Percentiles rank a stretch among this genome's conserved stretches.
Conservation (phyloP, 1,140 invertebrate genomes). For the Halictus rubicundus region DNA sequence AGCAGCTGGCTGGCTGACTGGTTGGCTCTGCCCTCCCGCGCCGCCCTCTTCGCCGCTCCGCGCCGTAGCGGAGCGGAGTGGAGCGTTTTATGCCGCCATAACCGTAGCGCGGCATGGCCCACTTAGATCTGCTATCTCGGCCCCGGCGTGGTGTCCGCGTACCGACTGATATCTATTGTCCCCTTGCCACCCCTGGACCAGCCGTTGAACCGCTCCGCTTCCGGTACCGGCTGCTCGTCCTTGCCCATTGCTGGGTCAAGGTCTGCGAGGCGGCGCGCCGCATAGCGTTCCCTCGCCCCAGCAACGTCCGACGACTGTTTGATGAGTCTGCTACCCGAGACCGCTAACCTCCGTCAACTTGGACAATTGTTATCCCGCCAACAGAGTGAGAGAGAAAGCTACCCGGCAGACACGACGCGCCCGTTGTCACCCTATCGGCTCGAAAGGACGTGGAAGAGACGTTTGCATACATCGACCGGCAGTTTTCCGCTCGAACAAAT, state of each 20-base stretch:
- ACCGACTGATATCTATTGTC: constrained; percentile 77
- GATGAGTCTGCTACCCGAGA: constrained; percentile 8
- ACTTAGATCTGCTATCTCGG: constrained; percentile 81
- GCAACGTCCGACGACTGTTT: constrained; percentile 3
- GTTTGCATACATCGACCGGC: constrained; percentile 80
- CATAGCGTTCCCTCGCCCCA: not conserved
- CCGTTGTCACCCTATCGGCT: constrained; percentile 80
- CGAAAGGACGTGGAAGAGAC: constrained; percentile 72
- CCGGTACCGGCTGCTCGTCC: constrained; percentile 48
- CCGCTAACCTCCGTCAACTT: too few relatives aligned
- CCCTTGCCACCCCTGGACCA: constrained; percentile 59
- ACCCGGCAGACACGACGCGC: constrained; percentile 67
- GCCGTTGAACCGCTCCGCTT: constrained; percentile 53
- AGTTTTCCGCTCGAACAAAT: constrained; percentile 80
- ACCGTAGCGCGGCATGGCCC: constrained; percentile 79
- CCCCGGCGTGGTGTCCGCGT: constrained; percentile 61
- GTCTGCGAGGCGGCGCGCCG: constrained; percentile 1
- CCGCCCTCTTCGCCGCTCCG: constrained; percentile 42
- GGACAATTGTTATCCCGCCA: constrained; percentile 72
- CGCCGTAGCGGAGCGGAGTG: constrained; percentile 19
- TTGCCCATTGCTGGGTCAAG: constrained; percentile 54
- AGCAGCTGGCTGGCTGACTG: constrained; percentile 52
- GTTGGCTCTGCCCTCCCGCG: constrained; percentile 33
- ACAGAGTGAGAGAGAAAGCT: constrained; percentile 10
- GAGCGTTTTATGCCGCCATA: constrained; percentile 79